phyloP scores from a whole-genome alignment of 37 sponge, comb jelly and placozoan species.

The Mnemiopsis leidyi region DNA sequence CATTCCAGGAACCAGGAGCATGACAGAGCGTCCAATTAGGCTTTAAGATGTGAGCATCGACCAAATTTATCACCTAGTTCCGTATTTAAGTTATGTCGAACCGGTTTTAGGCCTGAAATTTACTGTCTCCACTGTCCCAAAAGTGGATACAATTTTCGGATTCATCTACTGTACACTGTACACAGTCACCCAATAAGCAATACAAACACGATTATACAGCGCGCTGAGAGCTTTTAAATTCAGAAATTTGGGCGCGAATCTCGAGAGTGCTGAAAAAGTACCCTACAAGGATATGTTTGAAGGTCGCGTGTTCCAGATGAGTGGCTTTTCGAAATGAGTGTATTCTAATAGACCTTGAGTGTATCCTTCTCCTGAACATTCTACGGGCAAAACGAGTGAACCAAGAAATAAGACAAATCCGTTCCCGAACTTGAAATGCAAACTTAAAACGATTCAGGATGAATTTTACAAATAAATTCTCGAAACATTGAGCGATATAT shows the following conservation, averaged over 20 bases:
- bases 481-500: background rate
- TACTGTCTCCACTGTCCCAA: too few relatives aligned
- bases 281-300: background rate
- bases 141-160: too few relatives aligned
- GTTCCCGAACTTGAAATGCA: background rate
- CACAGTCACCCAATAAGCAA: too few relatives aligned
- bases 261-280: background rate
- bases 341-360: background rate
- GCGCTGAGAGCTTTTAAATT: slow-evolving; percentile 4
- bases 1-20: too few relatives aligned
- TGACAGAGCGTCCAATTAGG: too few relatives aligned
- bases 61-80: too few relatives aligned
- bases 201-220: background rate
- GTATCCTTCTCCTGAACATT: background rate
- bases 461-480: background rate
- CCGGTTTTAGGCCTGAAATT: too few relatives aligned
- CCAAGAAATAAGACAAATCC: background rate
- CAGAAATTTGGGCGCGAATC: slow-evolving; percentile 10
- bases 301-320: background rate
- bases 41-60: too few relatives aligned
- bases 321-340: background rate
- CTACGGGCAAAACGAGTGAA: background rate
- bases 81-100: too few relatives aligned
- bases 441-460: background rate
- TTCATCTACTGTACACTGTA: too few relatives aligned